These are phyloP conservation scores for Dromococcyx pavoninus DNA, from an alignment of 2,797 vertebrate genomes.

Conservation along the genomic window DNA sequence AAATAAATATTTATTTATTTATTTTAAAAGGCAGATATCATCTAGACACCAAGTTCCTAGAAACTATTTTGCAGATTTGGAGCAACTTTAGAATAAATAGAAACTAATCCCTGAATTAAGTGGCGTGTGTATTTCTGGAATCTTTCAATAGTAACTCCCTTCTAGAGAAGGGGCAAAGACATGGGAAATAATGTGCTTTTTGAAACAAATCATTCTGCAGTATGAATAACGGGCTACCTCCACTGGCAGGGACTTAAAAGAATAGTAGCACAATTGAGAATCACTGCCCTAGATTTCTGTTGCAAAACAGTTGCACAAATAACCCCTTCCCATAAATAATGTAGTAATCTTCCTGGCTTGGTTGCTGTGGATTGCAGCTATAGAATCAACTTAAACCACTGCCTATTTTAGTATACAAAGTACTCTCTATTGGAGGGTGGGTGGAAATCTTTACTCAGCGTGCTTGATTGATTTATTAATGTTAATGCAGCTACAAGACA, in stretches of 20 bases:
- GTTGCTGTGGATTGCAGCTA: slow-evolving; percentile 40
- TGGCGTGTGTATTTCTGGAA: neutral
- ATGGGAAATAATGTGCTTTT: neutral
- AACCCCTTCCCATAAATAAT: slow-evolving; percentile 67
- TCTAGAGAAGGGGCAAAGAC: neutral
- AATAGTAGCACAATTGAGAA: slow-evolving; percentile 15
- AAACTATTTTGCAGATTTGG: neutral
- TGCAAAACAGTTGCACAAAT: slow-evolving; percentile 55
- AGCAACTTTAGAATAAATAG: neutral
- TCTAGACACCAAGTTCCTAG: neutral
- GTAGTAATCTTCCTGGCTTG: slow-evolving; percentile 36
- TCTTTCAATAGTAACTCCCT: neutral
- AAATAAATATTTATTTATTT: neutral
- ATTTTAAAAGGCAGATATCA: neutral
- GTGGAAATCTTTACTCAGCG: neutral
- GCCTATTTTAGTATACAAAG: slow-evolving; percentile 26
- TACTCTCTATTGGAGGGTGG: accelerated
- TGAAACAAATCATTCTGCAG: neutral
- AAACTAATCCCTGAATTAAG: neutral
- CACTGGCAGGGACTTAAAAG: neutral
- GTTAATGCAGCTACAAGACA: slow-evolving; percentile 39
- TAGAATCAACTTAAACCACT: slow-evolving; percentile 31
- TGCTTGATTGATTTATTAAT: slow-evolving; percentile 38
- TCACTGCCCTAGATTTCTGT: slow-evolving; percentile 47
- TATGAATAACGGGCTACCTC: slow-evolving; percentile 20